Conservation (phyloP, 2,888 invertebrate genomes). For the Adineta ricciae region DNA sequence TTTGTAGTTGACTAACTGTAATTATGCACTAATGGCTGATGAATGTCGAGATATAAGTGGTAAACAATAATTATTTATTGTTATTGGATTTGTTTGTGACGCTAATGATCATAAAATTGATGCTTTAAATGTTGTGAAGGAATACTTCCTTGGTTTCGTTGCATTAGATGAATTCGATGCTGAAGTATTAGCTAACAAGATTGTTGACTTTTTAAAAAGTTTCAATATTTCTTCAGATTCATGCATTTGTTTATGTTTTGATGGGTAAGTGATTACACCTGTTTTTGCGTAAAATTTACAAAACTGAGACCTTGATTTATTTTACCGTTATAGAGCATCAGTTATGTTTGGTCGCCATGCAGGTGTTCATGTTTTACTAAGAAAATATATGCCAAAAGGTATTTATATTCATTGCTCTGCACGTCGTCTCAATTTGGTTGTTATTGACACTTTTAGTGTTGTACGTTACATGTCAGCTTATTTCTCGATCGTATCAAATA, state of each 20-base stretch:
- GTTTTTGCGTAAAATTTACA: not conserved
- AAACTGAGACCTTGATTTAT: not conserved
- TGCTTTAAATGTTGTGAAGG: not conserved
- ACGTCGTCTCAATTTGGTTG: not conserved
- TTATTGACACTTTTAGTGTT: not conserved
- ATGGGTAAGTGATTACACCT: not conserved
- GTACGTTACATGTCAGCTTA: not conserved
- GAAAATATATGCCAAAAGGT: not conserved
- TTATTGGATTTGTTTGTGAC: not conserved
- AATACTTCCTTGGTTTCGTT: not conserved
- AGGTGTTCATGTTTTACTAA: not conserved
- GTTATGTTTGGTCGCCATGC: not conserved
- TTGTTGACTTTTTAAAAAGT: not conserved
- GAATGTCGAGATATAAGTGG: not conserved
- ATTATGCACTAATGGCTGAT: constrained; percentile 1
- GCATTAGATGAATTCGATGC: not conserved
- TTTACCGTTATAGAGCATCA: not conserved
- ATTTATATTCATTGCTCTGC: not conserved
- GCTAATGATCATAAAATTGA: not conserved
- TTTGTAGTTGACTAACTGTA: not conserved
- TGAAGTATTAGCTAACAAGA: not conserved
- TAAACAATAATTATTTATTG: not conserved
- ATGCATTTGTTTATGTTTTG: constrained; percentile 2
- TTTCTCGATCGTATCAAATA: not conserved
- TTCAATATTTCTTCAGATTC: not conserved